Evolutionary conservation across 2,113 vertebrate species (phyloP), one percentile per base, ranked within the genome.

Genomic region (Poeciliopsis turrubarensis): DNA sequence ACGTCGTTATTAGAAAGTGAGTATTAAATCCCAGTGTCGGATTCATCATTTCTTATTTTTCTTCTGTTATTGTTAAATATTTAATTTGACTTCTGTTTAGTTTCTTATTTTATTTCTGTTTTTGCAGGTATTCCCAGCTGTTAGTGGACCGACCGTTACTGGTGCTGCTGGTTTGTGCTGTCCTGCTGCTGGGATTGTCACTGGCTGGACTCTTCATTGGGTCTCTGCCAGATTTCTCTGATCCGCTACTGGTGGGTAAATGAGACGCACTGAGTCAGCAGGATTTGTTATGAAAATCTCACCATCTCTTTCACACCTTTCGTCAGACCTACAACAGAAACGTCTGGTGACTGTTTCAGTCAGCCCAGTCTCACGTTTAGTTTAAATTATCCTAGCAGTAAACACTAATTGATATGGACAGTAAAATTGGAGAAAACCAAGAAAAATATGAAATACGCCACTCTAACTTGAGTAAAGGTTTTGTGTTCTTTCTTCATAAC

Each of bases 161-260:
- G 0, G 79, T 97, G 72, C 89, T 99, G 80, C 87, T 94, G 75
- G 88, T 95, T 68, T 97, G 96, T 74, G 93, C 93, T 0, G 69
- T 94, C 77, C 78, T 85, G 1, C 91, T 96, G 3, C 89, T 96
- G 30, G 90, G 95, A 70, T 98, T 95, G 85, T 96, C 96, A 0
- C 68, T 97, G 73, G 95, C 95, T 17, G 96, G 96, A 66, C 91
- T 99, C 64, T 89, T 99, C 51, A 92, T 95, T 27, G 94, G 96
- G 73, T 95, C 93, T 4, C 73, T 97, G 83, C 98, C 97, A 5
- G 97, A 99, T 87, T 99, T 99, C 78, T 97, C 97, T 25, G 95
- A 98, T 30, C 98, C 97, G 32, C 90, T 99, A 25, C 85, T 95
- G 94, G 98, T 98, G 81, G 96, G 96, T 91, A 30, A 74, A 73